A percentile compares a stretch with the other conserved stretches of the same genome.
Evolutionary conservation across 2,797 vertebrate genomes (phyloP).

Genomic region (Falco peregrinus): DNA sequence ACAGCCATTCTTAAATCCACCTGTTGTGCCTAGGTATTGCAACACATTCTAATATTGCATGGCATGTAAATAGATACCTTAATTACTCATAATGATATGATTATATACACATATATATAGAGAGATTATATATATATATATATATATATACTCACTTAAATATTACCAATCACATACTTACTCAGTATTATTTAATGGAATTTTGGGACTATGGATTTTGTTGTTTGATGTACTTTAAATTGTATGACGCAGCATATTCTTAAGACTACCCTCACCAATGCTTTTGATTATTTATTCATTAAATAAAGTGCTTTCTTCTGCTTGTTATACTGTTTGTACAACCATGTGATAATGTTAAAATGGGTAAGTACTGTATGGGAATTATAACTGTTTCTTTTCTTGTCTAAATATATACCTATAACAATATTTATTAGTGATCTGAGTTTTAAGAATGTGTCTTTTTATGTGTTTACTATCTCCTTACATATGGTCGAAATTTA

Average conservation of each 20-base stretch:
- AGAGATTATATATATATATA: constrained; percentile 41
- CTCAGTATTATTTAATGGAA: constrained; percentile 54
- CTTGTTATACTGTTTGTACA: constrained; percentile 68
- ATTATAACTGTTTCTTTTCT: constrained; percentile 59
- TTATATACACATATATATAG: constrained; percentile 63
- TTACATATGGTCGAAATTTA: background rate
- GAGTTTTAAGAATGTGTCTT: constrained; percentile 57
- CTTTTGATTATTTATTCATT: constrained; percentile 65
- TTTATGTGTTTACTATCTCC: background rate
- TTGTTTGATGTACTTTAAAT: constrained; percentile 68
- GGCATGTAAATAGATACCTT: constrained; percentile 60
- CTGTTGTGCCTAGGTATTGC: constrained; percentile 61
- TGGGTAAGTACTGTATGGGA: constrained; percentile 68
- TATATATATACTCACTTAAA: constrained; percentile 43
- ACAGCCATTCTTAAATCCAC: constrained; percentile 26
- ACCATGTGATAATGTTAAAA: constrained; percentile 61
- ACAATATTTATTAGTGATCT: constrained; percentile 59
- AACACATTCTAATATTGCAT: constrained; percentile 52
- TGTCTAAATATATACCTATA: constrained; percentile 62
- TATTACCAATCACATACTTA: constrained; percentile 56
- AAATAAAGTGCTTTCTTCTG: constrained; percentile 64
- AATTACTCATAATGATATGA: constrained; percentile 62
- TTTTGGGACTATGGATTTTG: constrained; percentile 55
- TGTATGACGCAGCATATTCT: constrained; percentile 64
- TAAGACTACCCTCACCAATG: constrained; percentile 48